Base-by-base conservation (phyloP, 2,888 invertebrate species). In the Philereme transversata region DNA sequence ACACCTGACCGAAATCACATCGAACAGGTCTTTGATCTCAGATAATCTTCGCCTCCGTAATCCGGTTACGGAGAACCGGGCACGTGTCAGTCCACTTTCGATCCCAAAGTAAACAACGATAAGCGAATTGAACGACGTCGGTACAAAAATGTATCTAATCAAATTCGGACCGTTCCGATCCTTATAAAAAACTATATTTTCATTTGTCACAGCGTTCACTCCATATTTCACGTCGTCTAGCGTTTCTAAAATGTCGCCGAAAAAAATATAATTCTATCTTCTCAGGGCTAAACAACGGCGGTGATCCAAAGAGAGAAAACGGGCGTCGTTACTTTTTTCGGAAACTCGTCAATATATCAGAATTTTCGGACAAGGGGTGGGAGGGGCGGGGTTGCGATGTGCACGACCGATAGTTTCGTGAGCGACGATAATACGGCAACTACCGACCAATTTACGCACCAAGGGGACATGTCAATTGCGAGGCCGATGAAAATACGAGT, bases 301-400 rank as follows among this genome's bases (percentile, higher is more conserved):
- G 70, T 64, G 68, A 72, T 78, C 67, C 71, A 65, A 57, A 45
- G 66, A 69, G 63, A 62, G 56, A 57, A 51, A 67, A 62, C 60
- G 69, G 62, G 59, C 46, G 51, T 61, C 65, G 62, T 70, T 70
- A 73, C 74, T 72, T 79, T 81, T 79, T 79, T 73, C 68, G 76
- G 76, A 75, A 77, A 76, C 77, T 80, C 77, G 77, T 83, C 83
- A 79, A 83, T 84, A 83, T 79, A 81, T 83, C 81, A 80, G 78
- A 81, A 79, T 77, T 75, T 79, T 69, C 71, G 68, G 72, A 72
- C 65, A 64, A 65, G 72, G 64, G 70, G 73, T 63, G 67, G 72
- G 73, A 74, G 70, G 71, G 70, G 72, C 67, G 69, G 71, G 75
- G 75, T 67, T 61, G 69, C 68, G 71, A 74, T 71, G 72, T 68